Evolutionary conservation across 2,797 vertebrate species (phyloP).

Genomic region (Pitangus sulphuratus): DNA sequence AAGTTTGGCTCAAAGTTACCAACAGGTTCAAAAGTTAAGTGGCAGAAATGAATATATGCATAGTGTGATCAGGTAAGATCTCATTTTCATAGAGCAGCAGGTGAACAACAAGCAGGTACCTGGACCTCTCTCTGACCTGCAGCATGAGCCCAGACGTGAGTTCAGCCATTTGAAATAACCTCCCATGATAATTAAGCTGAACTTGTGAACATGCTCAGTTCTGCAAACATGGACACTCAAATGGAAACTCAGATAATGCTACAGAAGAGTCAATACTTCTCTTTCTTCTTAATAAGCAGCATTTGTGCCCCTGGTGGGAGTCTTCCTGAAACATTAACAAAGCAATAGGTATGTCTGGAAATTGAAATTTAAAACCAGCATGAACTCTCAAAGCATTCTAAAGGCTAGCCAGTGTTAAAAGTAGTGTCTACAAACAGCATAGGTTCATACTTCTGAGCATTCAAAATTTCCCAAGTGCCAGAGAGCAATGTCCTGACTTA

Average conservation of each 20-base stretch:
- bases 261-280: background rate
- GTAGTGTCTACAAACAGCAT: background rate
- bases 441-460: background rate
- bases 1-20: background rate
- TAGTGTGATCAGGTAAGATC: rapidly evolving
- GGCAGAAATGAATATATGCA: rapidly evolving
- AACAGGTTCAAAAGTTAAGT: background rate
- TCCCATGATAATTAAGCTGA: background rate
- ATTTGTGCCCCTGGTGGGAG: background rate
- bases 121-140: background rate
- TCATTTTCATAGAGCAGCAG: background rate
- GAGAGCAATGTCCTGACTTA: background rate
- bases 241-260: background rate
- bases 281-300: background rate
- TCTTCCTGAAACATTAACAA: background rate
- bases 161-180: background rate
- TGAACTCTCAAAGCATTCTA: background rate
- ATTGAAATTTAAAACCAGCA: background rate
- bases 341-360: background rate
- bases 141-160: background rate
- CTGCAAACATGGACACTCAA: background rate
- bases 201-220: background rate
- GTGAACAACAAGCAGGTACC: background rate
- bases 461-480: background rate
- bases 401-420: background rate